Conservation (phyloP, 92 coral and sea anemone genomes). For the Parazoanthus swiftii region DNA sequence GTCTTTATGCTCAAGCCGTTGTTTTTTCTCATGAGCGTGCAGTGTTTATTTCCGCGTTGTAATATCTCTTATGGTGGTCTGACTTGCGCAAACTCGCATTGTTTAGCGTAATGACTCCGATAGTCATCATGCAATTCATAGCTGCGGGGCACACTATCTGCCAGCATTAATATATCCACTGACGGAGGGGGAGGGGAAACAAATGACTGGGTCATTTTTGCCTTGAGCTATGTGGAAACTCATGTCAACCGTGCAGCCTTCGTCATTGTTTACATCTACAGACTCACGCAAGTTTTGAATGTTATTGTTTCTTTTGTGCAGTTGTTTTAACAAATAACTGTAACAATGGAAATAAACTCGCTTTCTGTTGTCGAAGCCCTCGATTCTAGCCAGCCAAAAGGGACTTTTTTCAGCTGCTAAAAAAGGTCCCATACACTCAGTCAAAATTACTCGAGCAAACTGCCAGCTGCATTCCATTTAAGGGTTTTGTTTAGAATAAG, state of each 20-base stretch:
- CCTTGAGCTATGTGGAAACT: background rate
- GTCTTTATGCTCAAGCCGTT: background rate
- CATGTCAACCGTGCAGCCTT: background rate
- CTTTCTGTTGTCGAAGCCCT: too few species aligned
- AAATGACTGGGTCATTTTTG: background rate
- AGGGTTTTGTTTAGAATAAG: background rate
- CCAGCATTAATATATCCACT: background rate
- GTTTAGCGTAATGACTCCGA: background rate
- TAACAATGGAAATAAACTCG: too few species aligned
- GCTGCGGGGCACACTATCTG: background rate
- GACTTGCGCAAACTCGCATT: background rate
- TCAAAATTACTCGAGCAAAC: too few species aligned
- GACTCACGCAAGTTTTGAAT: constrained; percentile 3
- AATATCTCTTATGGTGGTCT: background rate
- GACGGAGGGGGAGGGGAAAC: background rate
- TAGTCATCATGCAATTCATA: background rate
- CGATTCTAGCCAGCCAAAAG: too few species aligned
- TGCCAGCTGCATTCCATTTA: background rate
- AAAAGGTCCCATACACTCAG: too few species aligned
- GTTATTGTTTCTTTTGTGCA: background rate
- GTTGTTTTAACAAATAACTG: background rate
- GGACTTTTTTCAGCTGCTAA: too few species aligned
- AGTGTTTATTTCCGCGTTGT: constrained; percentile 16
- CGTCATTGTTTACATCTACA: background rate
- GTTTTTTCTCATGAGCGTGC: background rate